Conservation (phyloP, 1,140 invertebrate species). For the Maconellicoccus hirsutus region DNA sequence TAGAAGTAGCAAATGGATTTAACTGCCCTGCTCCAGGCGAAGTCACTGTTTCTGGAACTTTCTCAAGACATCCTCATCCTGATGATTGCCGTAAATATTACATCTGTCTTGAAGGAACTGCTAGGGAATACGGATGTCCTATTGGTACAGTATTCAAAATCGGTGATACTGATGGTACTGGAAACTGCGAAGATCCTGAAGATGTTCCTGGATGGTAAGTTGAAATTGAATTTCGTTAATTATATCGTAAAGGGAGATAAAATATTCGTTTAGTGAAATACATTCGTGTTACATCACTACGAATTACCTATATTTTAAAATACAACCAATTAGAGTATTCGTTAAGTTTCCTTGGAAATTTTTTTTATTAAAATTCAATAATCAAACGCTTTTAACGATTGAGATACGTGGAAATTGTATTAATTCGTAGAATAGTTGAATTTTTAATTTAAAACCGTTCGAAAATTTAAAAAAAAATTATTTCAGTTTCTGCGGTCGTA, state of each 20-base stretch:
- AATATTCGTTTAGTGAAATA: too few relatives aligned
- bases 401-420: too few relatives aligned
- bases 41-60: slow-evolving; percentile 68
- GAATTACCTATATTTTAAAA: too few relatives aligned
- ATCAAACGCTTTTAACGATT: too few relatives aligned
- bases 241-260: too few relatives aligned
- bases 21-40: slow-evolving; percentile 70
- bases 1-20: slow-evolving; percentile 82
- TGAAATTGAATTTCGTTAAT: too few relatives aligned
- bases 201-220: slow-evolving; percentile 88
- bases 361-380: too few relatives aligned
- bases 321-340: too few relatives aligned
- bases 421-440: too few relatives aligned
- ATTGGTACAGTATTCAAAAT: slow-evolving; percentile 94
- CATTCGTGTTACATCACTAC: too few relatives aligned
- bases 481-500: too few relatives aligned
- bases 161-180: slow-evolving; percentile 70
- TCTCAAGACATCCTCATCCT: slow-evolving; percentile 86
- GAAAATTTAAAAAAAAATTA: neutral
- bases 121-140: slow-evolving; percentile 86
- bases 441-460: neutral
- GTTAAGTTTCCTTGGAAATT: too few relatives aligned
- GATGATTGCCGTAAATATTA: slow-evolving; percentile 92
- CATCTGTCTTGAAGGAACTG: slow-evolving; percentile 78
- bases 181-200: slow-evolving; percentile 85